phyloP scores from a whole-genome alignment of 2,113 vertebrate genomes.

The Lethenteron reissneri region DNA sequence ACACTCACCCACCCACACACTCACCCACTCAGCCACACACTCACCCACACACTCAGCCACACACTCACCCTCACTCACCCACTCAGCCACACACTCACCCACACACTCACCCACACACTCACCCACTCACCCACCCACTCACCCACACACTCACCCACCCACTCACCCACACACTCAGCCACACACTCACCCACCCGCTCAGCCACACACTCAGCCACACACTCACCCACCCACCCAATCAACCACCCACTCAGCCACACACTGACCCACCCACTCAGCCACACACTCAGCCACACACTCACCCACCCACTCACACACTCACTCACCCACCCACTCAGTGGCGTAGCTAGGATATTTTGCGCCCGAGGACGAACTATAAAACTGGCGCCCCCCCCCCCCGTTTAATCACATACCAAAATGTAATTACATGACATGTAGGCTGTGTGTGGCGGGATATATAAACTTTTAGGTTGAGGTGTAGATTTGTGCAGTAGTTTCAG shows the following conservation, averaged over 20 bases:
- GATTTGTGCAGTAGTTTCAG: no score
- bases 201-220: neutral
- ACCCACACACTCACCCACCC: no score
- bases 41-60: neutral
- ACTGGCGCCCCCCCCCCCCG: no score
- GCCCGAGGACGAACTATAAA: no score
- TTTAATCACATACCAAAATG: no score
- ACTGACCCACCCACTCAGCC: neutral
- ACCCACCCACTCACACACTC: neutral
- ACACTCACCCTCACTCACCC: neutral
- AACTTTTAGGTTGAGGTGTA: no score
- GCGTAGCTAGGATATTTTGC: no score
- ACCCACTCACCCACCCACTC: neutral
- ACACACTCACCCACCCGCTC: neutral
- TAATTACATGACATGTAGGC: no score
- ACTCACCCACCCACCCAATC: neutral
- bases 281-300: neutral
- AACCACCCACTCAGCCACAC: no score
- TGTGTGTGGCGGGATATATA: no score
- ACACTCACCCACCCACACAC: neutral
- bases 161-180: neutral
- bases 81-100: neutral
- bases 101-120: neutral
- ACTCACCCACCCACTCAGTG: neutral
- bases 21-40: neutral